These are phyloP conservation scores for Globodera ellingtonae DNA, from an alignment of 1,140 invertebrate species.

Conservation along the genomic window DNA sequence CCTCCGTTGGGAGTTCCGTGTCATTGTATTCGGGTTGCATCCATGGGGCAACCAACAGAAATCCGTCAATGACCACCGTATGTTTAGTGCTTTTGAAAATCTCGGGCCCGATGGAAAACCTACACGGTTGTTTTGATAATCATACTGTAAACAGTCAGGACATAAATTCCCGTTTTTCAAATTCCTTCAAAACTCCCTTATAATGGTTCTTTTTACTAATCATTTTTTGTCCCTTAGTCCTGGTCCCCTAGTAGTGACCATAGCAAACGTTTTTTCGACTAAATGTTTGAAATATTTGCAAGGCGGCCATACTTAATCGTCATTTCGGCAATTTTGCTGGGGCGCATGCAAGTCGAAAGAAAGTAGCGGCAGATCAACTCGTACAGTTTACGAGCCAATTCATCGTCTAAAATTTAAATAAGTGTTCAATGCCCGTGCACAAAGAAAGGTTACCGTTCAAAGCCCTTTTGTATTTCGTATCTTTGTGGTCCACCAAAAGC, in stretches of 20 bases:
- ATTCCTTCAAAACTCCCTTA: too few species aligned
- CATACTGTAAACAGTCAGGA: background rate
- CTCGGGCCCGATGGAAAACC: background rate
- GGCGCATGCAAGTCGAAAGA: background rate
- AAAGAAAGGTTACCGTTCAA: background rate
- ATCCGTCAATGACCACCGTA: background rate
- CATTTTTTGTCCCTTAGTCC: too few species aligned
- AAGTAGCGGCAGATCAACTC: background rate
- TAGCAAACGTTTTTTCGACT: too few species aligned
- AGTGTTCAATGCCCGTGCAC: background rate
- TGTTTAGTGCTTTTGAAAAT: background rate
- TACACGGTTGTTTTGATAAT: background rate
- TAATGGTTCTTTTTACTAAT: too few species aligned
- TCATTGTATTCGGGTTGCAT: background rate
- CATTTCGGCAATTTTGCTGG: slow-evolving; percentile 2
- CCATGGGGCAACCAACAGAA: background rate
- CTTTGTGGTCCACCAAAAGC: background rate
- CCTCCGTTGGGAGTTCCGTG: background rate
- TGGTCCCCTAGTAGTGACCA: too few species aligned
- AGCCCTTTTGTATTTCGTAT: background rate
- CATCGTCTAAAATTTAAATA: background rate
- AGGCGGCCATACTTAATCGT: background rate
- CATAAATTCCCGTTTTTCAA: too few species aligned
- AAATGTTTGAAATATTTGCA: too few species aligned
- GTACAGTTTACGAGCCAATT: background rate